phyloP scores from a whole-genome alignment of 1,140 invertebrate species.

The Lanistes nyassanus region DNA sequence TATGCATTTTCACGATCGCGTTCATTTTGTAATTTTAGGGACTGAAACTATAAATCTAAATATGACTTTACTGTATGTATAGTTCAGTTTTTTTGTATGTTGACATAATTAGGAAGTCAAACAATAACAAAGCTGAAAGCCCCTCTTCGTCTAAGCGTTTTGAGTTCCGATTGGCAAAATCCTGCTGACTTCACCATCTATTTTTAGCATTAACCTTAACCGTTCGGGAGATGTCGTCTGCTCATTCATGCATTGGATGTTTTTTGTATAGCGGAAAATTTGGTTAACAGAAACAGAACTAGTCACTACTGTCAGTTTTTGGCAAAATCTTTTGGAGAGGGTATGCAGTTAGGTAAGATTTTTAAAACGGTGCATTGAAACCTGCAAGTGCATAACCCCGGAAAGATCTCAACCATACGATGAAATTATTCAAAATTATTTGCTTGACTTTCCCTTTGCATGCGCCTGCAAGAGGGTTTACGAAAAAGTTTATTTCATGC shows the following conservation, averaged over 20 bases:
- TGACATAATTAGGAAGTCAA: constrained; percentile 7
- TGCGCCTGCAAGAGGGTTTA: neutral
- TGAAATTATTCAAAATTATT: too few species aligned
- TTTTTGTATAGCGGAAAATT: too few species aligned
- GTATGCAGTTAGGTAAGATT: too few species aligned
- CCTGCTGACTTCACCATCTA: constrained; percentile 25
- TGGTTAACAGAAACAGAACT: too few species aligned
- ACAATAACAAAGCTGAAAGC: constrained; percentile 13
- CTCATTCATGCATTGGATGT: neutral
- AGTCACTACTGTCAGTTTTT: too few species aligned
- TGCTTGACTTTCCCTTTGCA: neutral
- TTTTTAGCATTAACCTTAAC: constrained; percentile 22
- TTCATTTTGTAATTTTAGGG: constrained; percentile 24
- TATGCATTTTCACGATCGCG: neutral
- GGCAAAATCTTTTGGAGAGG: too few species aligned
- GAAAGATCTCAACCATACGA: too few species aligned
- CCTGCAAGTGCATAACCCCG: too few species aligned
- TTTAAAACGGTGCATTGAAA: too few species aligned
- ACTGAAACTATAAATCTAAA: too few species aligned
- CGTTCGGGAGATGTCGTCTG: constrained; percentile 14
- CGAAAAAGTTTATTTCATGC: neutral
- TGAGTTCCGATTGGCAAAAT: constrained; percentile 18
- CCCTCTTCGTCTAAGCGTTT: neutral
- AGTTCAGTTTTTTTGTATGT: too few species aligned
- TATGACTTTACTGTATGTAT: too few species aligned